Base-by-base conservation (phyloP, 37 sponge, comb jelly and placozoan genomes). In the Halisarca cf. caerulea region DNA sequence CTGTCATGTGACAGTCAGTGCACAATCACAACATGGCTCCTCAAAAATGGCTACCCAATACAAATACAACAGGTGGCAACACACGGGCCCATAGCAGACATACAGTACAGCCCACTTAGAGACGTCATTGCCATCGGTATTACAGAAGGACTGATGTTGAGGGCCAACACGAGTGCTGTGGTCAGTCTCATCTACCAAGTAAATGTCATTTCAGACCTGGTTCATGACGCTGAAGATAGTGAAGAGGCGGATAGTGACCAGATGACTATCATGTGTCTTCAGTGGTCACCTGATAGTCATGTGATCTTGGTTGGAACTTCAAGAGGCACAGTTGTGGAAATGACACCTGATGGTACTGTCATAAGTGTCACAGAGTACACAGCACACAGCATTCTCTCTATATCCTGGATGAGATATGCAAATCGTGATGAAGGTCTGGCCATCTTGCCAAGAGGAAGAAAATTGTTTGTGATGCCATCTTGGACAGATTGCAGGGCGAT, bases 221-320 rank as follows among this genome's bases (percentile, higher is more conserved):
- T 47, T 11, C 11, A 47, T 47, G 51, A 47, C 11, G 64, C 6
- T 61, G 64, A 61, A 7, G 64, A 61, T 5, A 27, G 30, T 5
- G 24, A 27, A 7, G 51, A 47, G 51, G 6, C 11, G 6, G 51
- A 47, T 14, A 11, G 11, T 47, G 51, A 47, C 11, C 51, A 47
- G 9, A 61, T 27, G 30, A 27, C 28, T 28, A 23, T 27, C 24
- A 61, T 23, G 5, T 61, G 64, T 23, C 30, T 23, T 15, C 20
- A 61, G 15, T 61, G 64, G 64, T 61, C 64, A 15, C 64, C 64
- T 61, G 64, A 61, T 27, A 23, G 64, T 61, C 20, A 61, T 61
- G 9, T 61, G 64, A 61, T 61, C 64, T 23, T 61, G 64, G 64
- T 61, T 23, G 64, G 64, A 7, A 61, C 64, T 7, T 28, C 28